phyloP scores from a whole-genome alignment of 2,113 vertebrate species.

The Scatophagus argus region DNA sequence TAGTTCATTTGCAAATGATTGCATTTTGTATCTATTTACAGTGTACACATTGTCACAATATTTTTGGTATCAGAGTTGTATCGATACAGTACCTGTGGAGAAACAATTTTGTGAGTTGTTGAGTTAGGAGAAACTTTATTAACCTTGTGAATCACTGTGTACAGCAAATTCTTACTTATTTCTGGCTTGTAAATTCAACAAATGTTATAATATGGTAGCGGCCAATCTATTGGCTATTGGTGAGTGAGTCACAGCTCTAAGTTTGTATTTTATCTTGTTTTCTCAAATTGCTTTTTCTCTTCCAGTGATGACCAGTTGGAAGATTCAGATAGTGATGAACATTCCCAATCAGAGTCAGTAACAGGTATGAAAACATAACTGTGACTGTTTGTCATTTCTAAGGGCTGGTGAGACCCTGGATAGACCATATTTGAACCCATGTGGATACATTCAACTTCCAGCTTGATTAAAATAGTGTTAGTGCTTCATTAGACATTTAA shows the following conservation, averaged over 20 bases:
- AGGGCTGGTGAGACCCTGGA: background rate
- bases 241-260: background rate
- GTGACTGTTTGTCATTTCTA: background rate
- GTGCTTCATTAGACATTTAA: background rate
- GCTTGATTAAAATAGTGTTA: background rate
- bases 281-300: constrained; percentile 2
- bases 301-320: constrained; percentile 97
- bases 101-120: no score
- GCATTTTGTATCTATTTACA: no score
- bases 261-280: constrained; percentile 14
- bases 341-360: constrained; percentile 97
- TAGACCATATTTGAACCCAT: background rate
- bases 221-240: no score
- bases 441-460: background rate
- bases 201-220: no score
- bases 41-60: no score
- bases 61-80: no score
- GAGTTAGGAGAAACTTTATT: no score
- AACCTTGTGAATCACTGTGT: no score
- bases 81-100: no score
- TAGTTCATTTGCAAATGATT: no score
- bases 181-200: no score
- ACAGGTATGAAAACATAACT: constrained; percentile 84
- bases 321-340: constrained; percentile 98
- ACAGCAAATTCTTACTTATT: no score